These are phyloP conservation scores for Arizona elegans DNA, from an alignment of 2,113 vertebrate species.

Conservation along the genomic window DNA sequence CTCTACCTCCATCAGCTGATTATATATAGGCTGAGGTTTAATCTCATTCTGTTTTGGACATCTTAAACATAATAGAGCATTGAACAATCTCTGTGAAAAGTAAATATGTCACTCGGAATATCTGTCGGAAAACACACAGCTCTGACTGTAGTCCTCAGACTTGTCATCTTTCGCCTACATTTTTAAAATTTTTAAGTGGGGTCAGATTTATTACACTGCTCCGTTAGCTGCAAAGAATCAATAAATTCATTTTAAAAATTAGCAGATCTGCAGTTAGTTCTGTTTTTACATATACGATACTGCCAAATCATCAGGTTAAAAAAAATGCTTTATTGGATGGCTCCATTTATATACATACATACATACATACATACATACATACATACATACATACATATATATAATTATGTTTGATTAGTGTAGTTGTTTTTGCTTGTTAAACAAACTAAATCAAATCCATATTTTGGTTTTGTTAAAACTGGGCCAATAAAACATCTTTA, in stretches of 20 bases:
- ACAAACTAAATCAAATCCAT: background rate
- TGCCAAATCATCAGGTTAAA: background rate
- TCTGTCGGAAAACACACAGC: background rate
- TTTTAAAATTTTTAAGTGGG: background rate
- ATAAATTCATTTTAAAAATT: background rate
- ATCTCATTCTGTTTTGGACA: background rate
- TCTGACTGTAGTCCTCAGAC: background rate
- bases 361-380: too few species aligned
- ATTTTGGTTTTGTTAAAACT: background rate
- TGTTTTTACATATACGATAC: background rate
- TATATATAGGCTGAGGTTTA: background rate
- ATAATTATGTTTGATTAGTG: background rate
- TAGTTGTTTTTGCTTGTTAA: background rate
- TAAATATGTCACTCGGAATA: background rate
- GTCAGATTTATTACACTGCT: background rate
- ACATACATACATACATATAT: too few species aligned
- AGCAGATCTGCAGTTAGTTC: background rate
- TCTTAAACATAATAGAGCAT: background rate
- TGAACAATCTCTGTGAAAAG: background rate
- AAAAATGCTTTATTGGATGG: background rate
- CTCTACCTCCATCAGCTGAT: background rate
- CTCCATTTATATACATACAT: background rate
- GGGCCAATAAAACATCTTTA: background rate
- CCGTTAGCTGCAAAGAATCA: background rate
- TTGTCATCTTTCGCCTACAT: background rate